phyloP scores from a whole-genome alignment of 2,797 vertebrate species.

The Phalloptychus januarius region DNA sequence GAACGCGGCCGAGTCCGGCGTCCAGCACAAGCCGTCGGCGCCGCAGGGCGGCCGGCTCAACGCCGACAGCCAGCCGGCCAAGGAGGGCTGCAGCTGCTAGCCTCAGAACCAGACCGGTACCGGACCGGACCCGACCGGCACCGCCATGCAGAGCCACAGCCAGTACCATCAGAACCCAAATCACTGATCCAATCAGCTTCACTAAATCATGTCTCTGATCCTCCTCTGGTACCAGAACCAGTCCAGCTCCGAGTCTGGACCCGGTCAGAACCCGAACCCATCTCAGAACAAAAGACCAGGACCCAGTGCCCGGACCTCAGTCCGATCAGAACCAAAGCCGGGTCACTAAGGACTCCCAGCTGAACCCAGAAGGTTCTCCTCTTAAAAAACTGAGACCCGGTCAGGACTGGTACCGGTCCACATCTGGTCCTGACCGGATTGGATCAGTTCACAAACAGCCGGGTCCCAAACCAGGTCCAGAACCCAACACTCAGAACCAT shows the following conservation, averaged over 20 bases:
- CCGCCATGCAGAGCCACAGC: not conserved
- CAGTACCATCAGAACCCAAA: not conserved
- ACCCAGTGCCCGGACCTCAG: no score
- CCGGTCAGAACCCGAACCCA: not conserved
- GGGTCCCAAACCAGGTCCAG: not conserved
- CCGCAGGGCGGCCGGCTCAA: constrained; percentile 92
- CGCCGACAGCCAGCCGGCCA: constrained; percentile 91
- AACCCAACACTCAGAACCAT: not conserved
- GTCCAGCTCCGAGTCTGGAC: not conserved
- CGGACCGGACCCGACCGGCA: not conserved
- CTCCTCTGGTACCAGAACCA: constrained; percentile 1
- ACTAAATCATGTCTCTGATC: not conserved
- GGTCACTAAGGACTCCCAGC: not conserved
- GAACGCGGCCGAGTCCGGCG: constrained; percentile 95
- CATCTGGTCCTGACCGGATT: not conserved
- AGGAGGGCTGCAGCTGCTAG: constrained; percentile 97
- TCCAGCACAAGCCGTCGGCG: constrained; percentile 96
- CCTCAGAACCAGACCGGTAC: constrained; percentile 52
- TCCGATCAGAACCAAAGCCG: not conserved
- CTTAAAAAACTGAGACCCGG: not conserved
- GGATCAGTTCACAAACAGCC: not conserved
- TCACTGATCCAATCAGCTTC: constrained; percentile 5
- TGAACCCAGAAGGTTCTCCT: not conserved
- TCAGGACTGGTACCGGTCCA: not conserved
- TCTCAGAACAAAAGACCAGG: not conserved